Evolutionary conservation across 2,797 vertebrate species (phyloP), one percentile per base, ranked within the genome.

Genomic region (Chelonia mydas): DNA sequence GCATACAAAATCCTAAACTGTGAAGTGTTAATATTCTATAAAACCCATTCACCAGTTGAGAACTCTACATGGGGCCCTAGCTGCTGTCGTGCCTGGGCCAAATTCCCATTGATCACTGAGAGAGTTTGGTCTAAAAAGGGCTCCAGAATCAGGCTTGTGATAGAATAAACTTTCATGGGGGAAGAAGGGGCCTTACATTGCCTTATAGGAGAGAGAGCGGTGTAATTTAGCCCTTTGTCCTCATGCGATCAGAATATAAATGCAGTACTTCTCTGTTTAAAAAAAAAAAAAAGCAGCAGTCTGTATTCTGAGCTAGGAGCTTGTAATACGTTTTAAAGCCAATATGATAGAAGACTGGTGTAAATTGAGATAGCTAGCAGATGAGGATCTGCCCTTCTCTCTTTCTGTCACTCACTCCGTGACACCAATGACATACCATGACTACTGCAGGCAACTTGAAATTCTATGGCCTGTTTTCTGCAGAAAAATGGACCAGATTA

Each of bases 401-500:
- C 80, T 50, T 31, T 88, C 78, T 78, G 8, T 1, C n/a, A 82
- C 41, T 47, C 47, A 90, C 81, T 65, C 89, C 82, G 31, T 90
- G 53, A 84, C 45, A 72, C n/a, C 37, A 25, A 76, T 88, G 91
- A 2, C 2, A 90, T 93, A 86, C 83, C 25, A 55, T 0, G 82
- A 82, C 57, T 94, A 74, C 5, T 83, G 86, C 82, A 83, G 92
- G 78, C 88, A 94, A 87, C 96, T 96, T 61, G 88, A 68, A 91
- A 97, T 97, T 94, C 85, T 92, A 78, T 59, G 45, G 74, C 68
- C 51, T 4, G 0, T 41, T 41, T 79, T 65, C 80, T 84, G 77
- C 37, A 45, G 21, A 74, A 84, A 85, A 87, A 54, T 41, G 57
- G 47, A 33, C 74, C 21, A 68, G 55, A 81, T 57, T 74, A 92